Evolutionary conservation across 1,140 invertebrate genomes (phyloP).

Genomic region (Chymomyza costata): DNA sequence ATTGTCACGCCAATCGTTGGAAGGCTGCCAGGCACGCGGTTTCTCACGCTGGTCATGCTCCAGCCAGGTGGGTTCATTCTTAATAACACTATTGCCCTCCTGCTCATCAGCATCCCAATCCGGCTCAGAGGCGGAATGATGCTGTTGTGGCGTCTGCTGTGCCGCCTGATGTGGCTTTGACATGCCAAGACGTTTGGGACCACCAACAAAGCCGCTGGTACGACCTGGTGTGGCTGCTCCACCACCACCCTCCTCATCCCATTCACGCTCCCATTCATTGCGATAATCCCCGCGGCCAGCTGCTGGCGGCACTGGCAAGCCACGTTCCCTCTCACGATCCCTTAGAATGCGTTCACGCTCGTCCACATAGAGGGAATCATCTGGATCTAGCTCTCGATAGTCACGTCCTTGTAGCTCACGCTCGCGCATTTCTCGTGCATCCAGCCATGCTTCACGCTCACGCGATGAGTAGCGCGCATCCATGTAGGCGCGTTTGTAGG

Average conservation of each 20-base stretch:
- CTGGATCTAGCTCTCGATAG: conserved; percentile 57
- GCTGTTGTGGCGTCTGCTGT: conserved; percentile 30
- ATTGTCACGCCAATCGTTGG: conserved; percentile 58
- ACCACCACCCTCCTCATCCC: conserved; percentile 48
- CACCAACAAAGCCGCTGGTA: conserved; percentile 54
- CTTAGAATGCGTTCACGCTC: conserved; percentile 44
- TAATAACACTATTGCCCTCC: conserved; percentile 28
- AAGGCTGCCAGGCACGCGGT: conserved; percentile 43
- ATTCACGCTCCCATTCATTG: conserved; percentile 64
- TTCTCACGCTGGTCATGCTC: conserved; percentile 67
- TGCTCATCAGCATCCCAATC: conserved; percentile 70
- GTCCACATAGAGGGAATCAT: conserved; percentile 57
- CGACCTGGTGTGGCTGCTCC: conserved; percentile 34
- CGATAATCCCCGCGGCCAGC: conserved; percentile 44
- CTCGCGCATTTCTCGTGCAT: conserved; percentile 47
- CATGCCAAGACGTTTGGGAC: conserved; percentile 44
- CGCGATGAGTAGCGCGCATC: conserved; percentile 51
- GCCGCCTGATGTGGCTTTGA: conserved; percentile 12
- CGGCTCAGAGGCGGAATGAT: conserved; percentile 60
- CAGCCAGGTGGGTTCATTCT: conserved; percentile 56
- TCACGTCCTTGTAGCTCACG: conserved; percentile 50
- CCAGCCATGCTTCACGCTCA: conserved; percentile 62
- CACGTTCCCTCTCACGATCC: conserved; percentile 28
- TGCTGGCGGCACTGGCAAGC: conserved; percentile 18
- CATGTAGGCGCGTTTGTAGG: conserved; percentile 59